Evolutionary conservation across 1,140 invertebrate genomes (phyloP), one percentile per base, ranked within the genome.

Genomic region (Belonocnema kinseyi): DNA sequence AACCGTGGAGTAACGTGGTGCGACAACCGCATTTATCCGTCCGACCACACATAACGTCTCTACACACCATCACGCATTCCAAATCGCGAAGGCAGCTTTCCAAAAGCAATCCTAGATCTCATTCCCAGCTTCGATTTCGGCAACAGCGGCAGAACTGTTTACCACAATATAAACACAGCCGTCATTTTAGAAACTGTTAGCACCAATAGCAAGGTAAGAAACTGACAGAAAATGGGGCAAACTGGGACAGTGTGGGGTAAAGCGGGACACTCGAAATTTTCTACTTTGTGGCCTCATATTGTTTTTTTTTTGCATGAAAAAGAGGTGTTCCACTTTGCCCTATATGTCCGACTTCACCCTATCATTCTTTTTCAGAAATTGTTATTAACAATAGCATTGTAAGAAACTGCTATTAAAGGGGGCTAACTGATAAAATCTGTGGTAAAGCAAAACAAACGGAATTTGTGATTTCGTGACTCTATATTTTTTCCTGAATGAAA

Each of bases 151-250:
- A 82, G 82, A 78, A 82, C 85, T 86, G 79, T 83, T 85, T 84
- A 74, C 86, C 89, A 86, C 88, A 87, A 86, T 85, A 87, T 80
- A 86, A 85, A 87, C 86, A 88, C 87, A 87, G 87, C 83, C 87
- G 85, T 88, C 87, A 89, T 87, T 89, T 86, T 80, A 84, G 85
- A 88, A 90, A 91, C 81, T 91, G 90, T 91, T 91, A 91, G 90
- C 90, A 91, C 88, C 90, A 86, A 88, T 91, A 86, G 82, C 83
- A 85, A 86, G 85, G 85, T 85, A 54, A 33, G 21, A 72, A 19
- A 19, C 71, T 14, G n/a, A 5, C n/a, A 17, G 16, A 16, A 8
- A 2, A 54, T 6, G 7, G 17, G 17, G 53, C n/a, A 5, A 10
- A n/a, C n/a, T 17, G 53, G 8, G 17, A 17, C 8, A 54, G 40